Evolutionary conservation across 1,140 invertebrate species (phyloP), one percentile per base, ranked within the genome.

Genomic region (Thaumetopoea pityocampa): DNA sequence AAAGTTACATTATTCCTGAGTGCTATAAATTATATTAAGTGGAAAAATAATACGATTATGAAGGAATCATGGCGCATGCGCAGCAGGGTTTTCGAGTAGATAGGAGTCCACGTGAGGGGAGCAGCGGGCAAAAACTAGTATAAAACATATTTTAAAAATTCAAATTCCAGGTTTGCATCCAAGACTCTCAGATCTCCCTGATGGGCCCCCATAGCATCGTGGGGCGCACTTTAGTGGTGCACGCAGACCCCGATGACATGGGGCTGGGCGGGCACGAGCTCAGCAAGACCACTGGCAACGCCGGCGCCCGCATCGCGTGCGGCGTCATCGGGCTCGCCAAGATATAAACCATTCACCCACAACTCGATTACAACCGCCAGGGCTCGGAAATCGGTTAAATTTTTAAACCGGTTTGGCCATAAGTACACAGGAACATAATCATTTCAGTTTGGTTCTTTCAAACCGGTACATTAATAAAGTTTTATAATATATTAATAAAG

Each of bases 271-370:
- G 95, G 1, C 94, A 98, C 67, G 95, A 98, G 67, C 87, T 97
- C 26, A 98, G 96, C 82, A 93, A 94, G 84, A 94, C 94, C 6
- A 99, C 98, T 32, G 98, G 98, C 16, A 99, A 99, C 86, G 97
- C 98, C 52, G 98, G 98, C 2, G 96, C 91, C 34, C 91, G 98
- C 57, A 87, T 97, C 47, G 97, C 96, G 10, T 99, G 98, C 78
- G 98, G 98, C 40, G 95, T 99, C n/a, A 98, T 99, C 86, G 98
- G 96, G 19, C 87, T 97, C 37, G 86, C 91, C 20, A 91, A 91
- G 56, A 43, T 71, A 29, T 87, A 81, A 76, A 42, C n/a, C 6
- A 27, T 15, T n/a, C n/a, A n/a, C 23, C 16, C 40, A 45, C 10
- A 19, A 47, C 11, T 55, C 47, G 43, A 32, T 32, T 11, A 22